A percentile compares a stretch with the other conserved stretches of the same genome.
Evolutionary conservation across 1,140 invertebrate genomes (phyloP).

Genomic region (Phymorhynchus buccinoides): DNA sequence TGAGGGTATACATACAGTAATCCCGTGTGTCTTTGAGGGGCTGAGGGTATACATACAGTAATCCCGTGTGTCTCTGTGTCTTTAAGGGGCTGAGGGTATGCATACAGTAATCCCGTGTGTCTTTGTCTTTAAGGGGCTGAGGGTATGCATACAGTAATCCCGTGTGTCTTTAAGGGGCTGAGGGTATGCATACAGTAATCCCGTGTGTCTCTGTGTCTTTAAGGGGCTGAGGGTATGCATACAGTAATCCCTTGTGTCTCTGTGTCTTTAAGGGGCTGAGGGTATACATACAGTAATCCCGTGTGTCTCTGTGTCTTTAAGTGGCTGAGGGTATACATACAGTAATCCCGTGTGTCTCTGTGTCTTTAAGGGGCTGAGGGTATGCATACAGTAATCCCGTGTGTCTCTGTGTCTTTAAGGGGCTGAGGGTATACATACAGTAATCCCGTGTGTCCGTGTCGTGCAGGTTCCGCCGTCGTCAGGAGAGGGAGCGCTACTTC

Average conservation of each 20-base stretch:
- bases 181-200: too few relatives aligned
- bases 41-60: too few relatives aligned
- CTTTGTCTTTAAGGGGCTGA: too few relatives aligned
- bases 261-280: neutral
- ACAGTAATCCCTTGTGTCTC: neutral
- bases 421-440: neutral
- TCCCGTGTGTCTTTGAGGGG: too few relatives aligned
- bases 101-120: too few relatives aligned
- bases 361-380: neutral
- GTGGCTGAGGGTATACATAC: neutral
- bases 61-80: too few relatives aligned
- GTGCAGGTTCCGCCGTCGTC: slow-evolving; percentile 64
- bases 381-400: neutral
- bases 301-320: neutral
- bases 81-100: too few relatives aligned
- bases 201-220: too few relatives aligned
- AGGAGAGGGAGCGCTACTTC: slow-evolving; percentile 64
- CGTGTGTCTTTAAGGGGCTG: too few relatives aligned
- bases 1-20: too few relatives aligned
- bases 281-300: neutral
- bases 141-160: too few relatives aligned
- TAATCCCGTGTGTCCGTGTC: neutral
- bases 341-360: neutral
- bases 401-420: neutral
- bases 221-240: too few relatives aligned